A percentile compares a stretch with the other conserved stretches of the same genome.
Evolutionary conservation across 1,140 invertebrate species (phyloP).

Genomic region (Drosophila takahashii): DNA sequence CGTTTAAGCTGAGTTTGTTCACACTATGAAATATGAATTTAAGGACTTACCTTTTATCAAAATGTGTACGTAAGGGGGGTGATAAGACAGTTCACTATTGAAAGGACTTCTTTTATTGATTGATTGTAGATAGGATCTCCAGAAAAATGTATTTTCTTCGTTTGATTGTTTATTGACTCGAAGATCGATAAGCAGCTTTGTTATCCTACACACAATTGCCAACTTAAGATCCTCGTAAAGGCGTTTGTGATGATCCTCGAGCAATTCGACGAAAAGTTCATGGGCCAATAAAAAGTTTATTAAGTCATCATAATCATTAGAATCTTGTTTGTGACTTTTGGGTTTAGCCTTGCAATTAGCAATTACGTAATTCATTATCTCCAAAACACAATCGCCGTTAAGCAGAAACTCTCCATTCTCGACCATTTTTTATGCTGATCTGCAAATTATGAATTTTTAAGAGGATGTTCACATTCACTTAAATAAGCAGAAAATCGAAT

Average conservation of each 20-base stretch:
- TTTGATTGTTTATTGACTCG: not conserved
- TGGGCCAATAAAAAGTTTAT: not conserved
- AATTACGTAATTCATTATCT: conserved; percentile 1
- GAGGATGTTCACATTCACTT: too few relatives aligned
- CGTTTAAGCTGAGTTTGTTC: too few relatives aligned
- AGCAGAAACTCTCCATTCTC: not conserved
- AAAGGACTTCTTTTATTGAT: not conserved
- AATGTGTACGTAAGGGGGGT: not conserved
- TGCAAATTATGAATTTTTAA: too few relatives aligned
- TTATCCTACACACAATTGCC: not conserved
- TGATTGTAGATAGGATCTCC: not conserved
- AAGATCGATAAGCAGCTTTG: not conserved
- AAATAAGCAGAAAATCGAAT: too few relatives aligned
- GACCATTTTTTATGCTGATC: not conserved
- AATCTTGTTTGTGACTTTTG: too few relatives aligned
- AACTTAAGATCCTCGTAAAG: not conserved
- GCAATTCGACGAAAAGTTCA: not conserved
- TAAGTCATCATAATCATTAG: not conserved
- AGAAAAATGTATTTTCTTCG: not conserved
- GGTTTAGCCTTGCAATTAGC: not conserved
- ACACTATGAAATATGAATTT: too few relatives aligned
- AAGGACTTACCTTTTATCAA: not conserved
- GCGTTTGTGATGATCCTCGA: not conserved
- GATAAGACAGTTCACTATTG: not conserved
- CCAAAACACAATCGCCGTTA: not conserved